A percentile compares a stretch with the other conserved stretches of the same genome.
Conservation (phyloP, 2,888 invertebrate genomes). For the Coelogynopora nodosa region DNA sequence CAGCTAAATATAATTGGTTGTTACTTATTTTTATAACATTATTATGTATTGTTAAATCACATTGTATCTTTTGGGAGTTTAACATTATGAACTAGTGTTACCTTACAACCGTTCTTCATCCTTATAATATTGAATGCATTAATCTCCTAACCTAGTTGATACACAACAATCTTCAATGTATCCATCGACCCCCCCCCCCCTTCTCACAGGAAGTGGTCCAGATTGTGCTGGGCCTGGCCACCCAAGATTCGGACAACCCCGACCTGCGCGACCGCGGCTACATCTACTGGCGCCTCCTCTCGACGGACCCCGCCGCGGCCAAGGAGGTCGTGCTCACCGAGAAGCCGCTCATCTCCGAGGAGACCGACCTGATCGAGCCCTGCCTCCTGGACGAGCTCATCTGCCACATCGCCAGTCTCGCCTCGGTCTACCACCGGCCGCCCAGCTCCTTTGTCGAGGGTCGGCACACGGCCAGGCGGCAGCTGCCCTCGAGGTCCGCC, state of each 20-base stretch:
- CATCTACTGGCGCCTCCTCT: conserved; percentile 96
- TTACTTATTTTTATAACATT: too few species aligned
- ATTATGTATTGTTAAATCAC: too few species aligned
- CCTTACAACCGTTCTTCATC: neutral
- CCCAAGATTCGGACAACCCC: conserved; percentile 85
- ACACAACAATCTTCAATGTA: neutral
- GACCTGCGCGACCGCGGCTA: conserved; percentile 95
- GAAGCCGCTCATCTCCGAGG: conserved; percentile 96
- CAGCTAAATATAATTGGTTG: too few species aligned
- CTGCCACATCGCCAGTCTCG: conserved; percentile 94
- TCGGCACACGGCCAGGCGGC: conserved; percentile 32
- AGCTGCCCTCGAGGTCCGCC: conserved; percentile 32
- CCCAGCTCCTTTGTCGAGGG: conserved; percentile 74
- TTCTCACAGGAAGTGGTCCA: conserved; percentile 80
- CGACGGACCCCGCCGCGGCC: conserved; percentile 97
- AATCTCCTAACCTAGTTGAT: neutral
- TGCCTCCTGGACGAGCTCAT: conserved; percentile 93
- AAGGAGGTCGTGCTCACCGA: conserved; percentile 98
- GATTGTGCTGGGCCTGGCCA: conserved; percentile 68
- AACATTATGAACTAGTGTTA: too few species aligned
- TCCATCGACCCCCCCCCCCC: neutral
- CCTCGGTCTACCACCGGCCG: conserved; percentile 97
- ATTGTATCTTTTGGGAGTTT: too few species aligned
- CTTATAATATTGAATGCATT: neutral
- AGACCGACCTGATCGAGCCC: conserved; percentile 94